phyloP scores from a whole-genome alignment of 1,140 invertebrate genomes.

The Eurytemora carolleeae region DNA sequence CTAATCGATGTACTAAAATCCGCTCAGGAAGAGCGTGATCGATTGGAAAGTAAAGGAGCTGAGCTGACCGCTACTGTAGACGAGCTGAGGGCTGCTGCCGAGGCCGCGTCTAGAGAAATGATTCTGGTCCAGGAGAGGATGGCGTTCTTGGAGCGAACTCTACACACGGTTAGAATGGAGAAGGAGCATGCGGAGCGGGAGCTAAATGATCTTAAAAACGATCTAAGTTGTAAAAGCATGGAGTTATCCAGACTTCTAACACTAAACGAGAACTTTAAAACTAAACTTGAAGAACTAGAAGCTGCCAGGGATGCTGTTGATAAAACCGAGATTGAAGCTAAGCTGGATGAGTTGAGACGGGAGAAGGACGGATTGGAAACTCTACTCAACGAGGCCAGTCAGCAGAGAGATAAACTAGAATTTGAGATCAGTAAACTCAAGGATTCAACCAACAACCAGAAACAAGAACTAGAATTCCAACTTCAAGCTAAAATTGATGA shows the following conservation, averaged over 20 bases:
- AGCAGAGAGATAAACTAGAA: conserved; percentile 49
- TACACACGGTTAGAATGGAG: background rate
- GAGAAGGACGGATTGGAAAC: conserved; percentile 46
- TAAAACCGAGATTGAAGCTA: conserved; percentile 43
- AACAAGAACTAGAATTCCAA: conserved; percentile 51
- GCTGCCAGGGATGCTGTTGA: conserved; percentile 34
- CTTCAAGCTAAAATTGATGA: background rate
- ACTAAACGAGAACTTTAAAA: conserved; percentile 19
- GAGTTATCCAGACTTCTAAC: background rate
- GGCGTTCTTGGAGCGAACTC: background rate
- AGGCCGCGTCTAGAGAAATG: background rate
- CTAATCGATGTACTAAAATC: conserved; percentile 63
- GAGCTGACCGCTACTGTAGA: conserved; percentile 34
- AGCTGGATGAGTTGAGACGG: conserved; percentile 43
- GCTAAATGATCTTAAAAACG: background rate
- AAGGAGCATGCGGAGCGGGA: background rate
- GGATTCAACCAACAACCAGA: conserved; percentile 45
- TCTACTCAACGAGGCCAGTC: conserved; percentile 47
- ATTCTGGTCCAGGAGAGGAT: background rate
- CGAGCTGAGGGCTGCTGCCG: background rate
- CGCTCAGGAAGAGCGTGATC: conserved; percentile 55
- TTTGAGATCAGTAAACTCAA: conserved; percentile 49
- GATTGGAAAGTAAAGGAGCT: conserved; percentile 50
- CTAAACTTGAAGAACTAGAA: conserved; percentile 27
- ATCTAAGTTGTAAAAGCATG: background rate